phyloP scores from a whole-genome alignment of 2,797 vertebrate species.

The Pangasius sanitwongsei region DNA sequence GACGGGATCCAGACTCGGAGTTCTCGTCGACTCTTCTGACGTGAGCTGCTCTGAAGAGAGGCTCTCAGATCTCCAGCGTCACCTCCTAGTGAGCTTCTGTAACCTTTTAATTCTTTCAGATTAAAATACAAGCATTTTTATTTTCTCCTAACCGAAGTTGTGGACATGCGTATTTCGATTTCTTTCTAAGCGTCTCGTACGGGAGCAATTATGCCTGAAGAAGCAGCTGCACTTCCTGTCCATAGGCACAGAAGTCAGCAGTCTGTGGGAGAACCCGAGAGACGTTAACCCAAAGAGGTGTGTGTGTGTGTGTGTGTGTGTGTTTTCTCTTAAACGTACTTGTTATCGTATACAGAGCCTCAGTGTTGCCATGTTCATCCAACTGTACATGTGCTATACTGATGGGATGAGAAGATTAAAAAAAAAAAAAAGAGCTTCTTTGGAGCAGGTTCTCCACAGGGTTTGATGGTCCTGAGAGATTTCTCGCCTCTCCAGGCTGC shows the following conservation, averaged over 20 bases:
- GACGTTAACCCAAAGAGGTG: constrained; percentile 66
- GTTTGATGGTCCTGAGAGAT: background rate
- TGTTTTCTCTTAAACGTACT: background rate
- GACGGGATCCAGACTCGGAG: constrained; percentile 71
- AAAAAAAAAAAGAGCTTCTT: background rate
- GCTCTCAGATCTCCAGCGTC: constrained; percentile 68
- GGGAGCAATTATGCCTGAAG: constrained; percentile 78
- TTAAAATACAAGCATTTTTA: background rate
- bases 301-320: background rate
- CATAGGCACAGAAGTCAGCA: constrained; percentile 64
- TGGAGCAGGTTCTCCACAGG: background rate
- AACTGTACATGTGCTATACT: background rate
- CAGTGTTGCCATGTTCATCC: background rate
- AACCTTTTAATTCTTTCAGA: background rate
- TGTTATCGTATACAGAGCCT: background rate
- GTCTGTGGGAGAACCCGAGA: constrained; percentile 71
- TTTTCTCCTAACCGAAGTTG: background rate
- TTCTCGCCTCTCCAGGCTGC: constrained; percentile 62
- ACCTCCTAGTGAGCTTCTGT: constrained; percentile 72
- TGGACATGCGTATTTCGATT: background rate
- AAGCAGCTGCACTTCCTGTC: constrained; percentile 75
- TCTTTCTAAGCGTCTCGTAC: constrained; percentile 70
- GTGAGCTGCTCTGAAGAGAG: constrained; percentile 59
- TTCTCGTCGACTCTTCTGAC: constrained; percentile 73
- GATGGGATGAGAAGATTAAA: background rate